Evolutionary conservation across 2,113 vertebrate genomes (phyloP), one percentile per base, ranked within the genome.

Genomic region (Silurus asotus): DNA sequence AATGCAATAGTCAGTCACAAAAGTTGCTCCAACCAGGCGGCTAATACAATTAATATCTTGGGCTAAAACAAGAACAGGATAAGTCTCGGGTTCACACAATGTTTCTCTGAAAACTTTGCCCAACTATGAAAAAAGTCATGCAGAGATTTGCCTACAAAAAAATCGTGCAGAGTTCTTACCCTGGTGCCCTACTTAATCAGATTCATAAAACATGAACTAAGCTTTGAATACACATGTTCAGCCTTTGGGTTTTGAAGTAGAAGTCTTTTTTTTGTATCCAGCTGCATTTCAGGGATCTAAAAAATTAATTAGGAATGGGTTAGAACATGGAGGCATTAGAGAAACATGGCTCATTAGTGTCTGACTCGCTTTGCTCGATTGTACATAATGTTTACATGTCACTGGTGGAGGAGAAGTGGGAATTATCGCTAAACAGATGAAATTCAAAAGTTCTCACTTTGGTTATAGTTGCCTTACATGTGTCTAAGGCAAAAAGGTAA

Each of bases 171-270:
- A 89, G 67, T 64, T 69, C 88, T 90, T 79, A 84, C 48, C 84
- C 84, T 89, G 86, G 84, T 90, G 89, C 90, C 88, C 87, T 90
- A 90, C 85, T 91, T 92, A 91, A 92, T 86, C 88, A 87, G 86
- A 88, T 89, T 91, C 86, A 93, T 92, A 90, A 93, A 94, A 91
- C 91, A 93, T 92, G 78, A 87, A 88, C 89, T 89, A 89, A 88
- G 88, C 89, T 91, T 87, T 87, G 89, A 90, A 91, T 83, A 86
- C 86, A 87, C 64, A 82, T 58, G 82, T 88, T 79, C 48, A 55
- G n/a, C 25, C 76, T 55, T 62, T 70, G 58, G 59, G 67, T 81
- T 49, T 37, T 62, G 67, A 61, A 72, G 65, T 83, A 20, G 25
- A 23, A 70, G 56, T 56, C 28, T 85, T 48, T 45, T 70, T 77